Conservation (phyloP, 2,797 vertebrate species). For the Pteronotus mesoamericanus region DNA sequence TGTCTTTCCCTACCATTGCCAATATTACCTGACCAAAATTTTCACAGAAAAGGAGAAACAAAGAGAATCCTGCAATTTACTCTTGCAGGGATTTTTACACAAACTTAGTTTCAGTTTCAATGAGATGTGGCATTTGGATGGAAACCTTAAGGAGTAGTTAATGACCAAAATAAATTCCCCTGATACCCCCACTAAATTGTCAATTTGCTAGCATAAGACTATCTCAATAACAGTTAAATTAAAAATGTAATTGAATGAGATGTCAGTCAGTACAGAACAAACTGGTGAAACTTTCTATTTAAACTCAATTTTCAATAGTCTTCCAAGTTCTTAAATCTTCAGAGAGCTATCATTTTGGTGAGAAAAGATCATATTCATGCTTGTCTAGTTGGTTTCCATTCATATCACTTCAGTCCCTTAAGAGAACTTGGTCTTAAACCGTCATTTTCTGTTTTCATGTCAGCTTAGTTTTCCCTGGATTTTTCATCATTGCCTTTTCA, state of each 20-base stretch:
- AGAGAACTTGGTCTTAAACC: background rate
- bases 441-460: slow-evolving; percentile 13
- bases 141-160: slow-evolving; percentile 61
- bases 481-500: slow-evolving; percentile 20
- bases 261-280: slow-evolving; percentile 47
- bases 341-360: slow-evolving; percentile 17
- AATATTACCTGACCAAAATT: slow-evolving; percentile 48
- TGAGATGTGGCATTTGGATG: slow-evolving; percentile 28
- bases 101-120: slow-evolving; percentile 42
- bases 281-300: slow-evolving; percentile 34
- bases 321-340: slow-evolving; percentile 10
- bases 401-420: background rate
- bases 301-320: slow-evolving; percentile 31
- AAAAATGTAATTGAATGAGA: slow-evolving; percentile 58
- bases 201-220: slow-evolving; percentile 45
- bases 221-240: slow-evolving; percentile 57
- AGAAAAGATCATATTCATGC: slow-evolving; percentile 12
- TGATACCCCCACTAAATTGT: slow-evolving; percentile 49
- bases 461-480: background rate
- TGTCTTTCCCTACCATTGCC: slow-evolving; percentile 6
- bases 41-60: slow-evolving; percentile 19
- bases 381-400: background rate
- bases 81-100: slow-evolving; percentile 22
- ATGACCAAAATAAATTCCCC: slow-evolving; percentile 53
- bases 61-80: slow-evolving; percentile 24